Evolutionary conservation across 2,113 vertebrate genomes (phyloP).

Genomic region (Oostethus manadensis): DNA sequence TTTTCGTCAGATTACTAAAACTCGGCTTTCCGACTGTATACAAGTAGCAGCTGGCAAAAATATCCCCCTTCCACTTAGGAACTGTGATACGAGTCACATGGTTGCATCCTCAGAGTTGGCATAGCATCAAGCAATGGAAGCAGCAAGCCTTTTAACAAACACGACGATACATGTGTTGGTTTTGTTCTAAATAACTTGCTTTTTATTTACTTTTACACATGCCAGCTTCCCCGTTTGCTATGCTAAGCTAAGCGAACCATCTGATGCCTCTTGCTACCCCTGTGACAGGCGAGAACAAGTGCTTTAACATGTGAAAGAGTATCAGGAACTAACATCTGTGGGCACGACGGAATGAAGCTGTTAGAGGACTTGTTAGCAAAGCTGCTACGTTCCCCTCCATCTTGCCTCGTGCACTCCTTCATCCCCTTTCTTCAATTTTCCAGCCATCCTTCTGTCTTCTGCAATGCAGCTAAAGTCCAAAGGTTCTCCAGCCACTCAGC

Average conservation of each 20-base stretch:
- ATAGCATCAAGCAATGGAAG: too few species aligned
- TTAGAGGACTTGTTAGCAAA: slow-evolving; percentile 10
- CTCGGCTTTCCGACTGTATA: too few species aligned
- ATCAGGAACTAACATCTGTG: background rate
- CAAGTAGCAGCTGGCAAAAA: too few species aligned
- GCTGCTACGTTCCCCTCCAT: slow-evolving; percentile 38
- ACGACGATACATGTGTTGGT: too few species aligned
- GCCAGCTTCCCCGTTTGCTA: too few species aligned
- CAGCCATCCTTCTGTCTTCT: slow-evolving; percentile 41
- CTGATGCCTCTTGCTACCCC: background rate
- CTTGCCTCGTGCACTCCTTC: slow-evolving; percentile 23
- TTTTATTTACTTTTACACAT: too few species aligned
- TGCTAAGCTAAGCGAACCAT: background rate
- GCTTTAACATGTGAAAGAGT: background rate
- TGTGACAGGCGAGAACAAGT: background rate
- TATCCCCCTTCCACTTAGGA: too few species aligned
- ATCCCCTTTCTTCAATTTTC: slow-evolving; percentile 12
- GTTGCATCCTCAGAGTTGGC: too few species aligned
- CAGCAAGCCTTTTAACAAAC: too few species aligned
- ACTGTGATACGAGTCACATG: too few species aligned
- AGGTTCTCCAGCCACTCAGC: slow-evolving; percentile 65
- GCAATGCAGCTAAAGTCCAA: slow-evolving; percentile 76
- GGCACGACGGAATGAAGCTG: background rate
- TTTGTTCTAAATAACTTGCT: too few species aligned
- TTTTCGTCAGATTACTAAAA: too few species aligned